Percentiles rank a stretch among this genome's conserved stretches.
These are phyloP conservation scores for Caenorhabditis sinica DNA, from an alignment of 2,888 invertebrate species.

Conservation along the genomic window DNA sequence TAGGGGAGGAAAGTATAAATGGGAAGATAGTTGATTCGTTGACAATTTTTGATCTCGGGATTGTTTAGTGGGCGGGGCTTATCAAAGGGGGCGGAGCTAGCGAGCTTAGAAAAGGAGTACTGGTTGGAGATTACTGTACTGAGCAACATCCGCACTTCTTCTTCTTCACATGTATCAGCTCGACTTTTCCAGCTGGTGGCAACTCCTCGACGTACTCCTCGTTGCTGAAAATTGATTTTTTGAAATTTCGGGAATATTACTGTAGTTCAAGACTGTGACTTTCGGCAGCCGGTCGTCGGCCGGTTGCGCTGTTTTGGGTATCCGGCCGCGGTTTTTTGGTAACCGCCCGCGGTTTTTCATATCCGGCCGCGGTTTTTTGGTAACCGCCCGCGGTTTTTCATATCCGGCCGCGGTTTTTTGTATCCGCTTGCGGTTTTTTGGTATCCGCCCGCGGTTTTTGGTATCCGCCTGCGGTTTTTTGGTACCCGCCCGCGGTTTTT, in stretches of 20 bases:
- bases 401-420: no score
- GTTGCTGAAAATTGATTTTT: slow-evolving; percentile 7
- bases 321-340: no score
- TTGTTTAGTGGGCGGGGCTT: slow-evolving; percentile 22
- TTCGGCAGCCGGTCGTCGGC: no score
- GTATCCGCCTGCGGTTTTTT: no score
- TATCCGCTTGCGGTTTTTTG: no score
- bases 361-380: no score
- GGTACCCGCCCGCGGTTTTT: no score
- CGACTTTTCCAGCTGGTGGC: slow-evolving; percentile 76
- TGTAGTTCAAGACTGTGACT: no score
- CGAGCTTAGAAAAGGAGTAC: neutral
- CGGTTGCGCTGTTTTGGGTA: no score
- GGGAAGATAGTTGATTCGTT: slow-evolving; percentile 33
- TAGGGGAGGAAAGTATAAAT: slow-evolving; percentile 2
- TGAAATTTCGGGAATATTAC: neutral
- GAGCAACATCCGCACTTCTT: slow-evolving; percentile 79
- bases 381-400: no score
- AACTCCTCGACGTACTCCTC: slow-evolving; percentile 70
- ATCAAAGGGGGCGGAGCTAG: slow-evolving; percentile 27
- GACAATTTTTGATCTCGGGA: slow-evolving; percentile 23
- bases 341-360: no score
- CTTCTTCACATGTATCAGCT: slow-evolving; percentile 76
- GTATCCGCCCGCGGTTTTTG: no score
- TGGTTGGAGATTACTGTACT: slow-evolving; percentile 68